These are phyloP conservation scores for Trogon surrucura DNA, from an alignment of 2,113 vertebrate species.

Conservation along the genomic window DNA sequence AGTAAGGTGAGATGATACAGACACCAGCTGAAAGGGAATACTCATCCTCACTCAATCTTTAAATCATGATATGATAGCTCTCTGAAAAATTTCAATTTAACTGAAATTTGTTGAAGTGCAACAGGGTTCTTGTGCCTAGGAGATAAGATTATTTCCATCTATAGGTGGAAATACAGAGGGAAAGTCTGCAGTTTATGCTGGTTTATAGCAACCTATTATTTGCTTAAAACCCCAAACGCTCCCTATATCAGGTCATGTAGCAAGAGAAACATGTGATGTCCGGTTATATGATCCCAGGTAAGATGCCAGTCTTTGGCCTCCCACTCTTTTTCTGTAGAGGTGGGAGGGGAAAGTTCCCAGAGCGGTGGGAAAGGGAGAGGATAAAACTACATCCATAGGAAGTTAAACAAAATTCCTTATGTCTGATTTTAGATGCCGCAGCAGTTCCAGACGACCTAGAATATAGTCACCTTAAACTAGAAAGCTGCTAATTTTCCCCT, in stretches of 20 bases:
- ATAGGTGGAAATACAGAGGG: background rate
- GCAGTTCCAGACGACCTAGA: background rate
- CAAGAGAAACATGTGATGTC: background rate
- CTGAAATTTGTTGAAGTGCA: background rate
- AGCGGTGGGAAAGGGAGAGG: background rate
- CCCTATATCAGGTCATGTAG: background rate
- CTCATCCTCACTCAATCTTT: background rate
- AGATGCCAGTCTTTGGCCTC: background rate
- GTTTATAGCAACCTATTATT: background rate
- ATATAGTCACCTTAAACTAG: background rate
- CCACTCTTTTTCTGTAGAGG: background rate
- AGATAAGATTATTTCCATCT: background rate
- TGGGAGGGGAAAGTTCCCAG: background rate
- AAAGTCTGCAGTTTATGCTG: background rate
- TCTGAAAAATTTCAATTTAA: background rate
- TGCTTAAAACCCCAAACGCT: background rate
- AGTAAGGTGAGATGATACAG: background rate
- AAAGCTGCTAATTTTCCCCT: background rate
- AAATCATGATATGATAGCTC: background rate
- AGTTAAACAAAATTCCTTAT: background rate
- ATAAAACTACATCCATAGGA: background rate
- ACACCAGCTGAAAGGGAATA: background rate
- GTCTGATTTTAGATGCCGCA: background rate
- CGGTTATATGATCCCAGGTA: rapidly evolving
- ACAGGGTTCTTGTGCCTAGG: background rate